Percentiles rank a stretch among this genome's conserved stretches.
Conservation (phyloP, 2,888 invertebrate genomes). For the Meandrusa payeni region DNA sequence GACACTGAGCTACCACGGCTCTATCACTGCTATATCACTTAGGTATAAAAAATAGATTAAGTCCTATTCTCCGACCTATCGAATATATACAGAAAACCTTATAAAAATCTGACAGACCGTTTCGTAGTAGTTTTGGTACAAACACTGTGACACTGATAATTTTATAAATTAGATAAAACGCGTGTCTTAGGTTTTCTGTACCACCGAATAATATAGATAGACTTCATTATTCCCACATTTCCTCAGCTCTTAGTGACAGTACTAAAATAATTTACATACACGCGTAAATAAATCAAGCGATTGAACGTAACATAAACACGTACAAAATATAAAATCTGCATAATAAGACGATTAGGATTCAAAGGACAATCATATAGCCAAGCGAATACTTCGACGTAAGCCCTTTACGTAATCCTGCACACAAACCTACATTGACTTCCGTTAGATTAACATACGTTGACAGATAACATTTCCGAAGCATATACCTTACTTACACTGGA, state of each 20-base stretch:
- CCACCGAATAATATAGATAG: too few relatives aligned
- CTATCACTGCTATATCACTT: too few relatives aligned
- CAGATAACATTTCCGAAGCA: constrained; percentile 8
- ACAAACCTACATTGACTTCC: constrained; percentile 21
- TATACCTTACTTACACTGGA: too few relatives aligned
- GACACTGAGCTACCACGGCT: too few relatives aligned
- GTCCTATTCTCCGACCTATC: too few relatives aligned
- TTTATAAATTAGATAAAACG: too few relatives aligned
- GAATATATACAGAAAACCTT: too few relatives aligned
- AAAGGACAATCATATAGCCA: constrained; percentile 27
- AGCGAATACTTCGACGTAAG: constrained; percentile 30
- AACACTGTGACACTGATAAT: too few relatives aligned
- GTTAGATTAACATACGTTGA: constrained; percentile 8
- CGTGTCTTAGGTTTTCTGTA: too few relatives aligned
- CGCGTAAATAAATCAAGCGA: constrained; percentile 10
- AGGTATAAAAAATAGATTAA: too few relatives aligned
- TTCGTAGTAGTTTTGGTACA: too few relatives aligned
- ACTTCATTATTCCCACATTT: background rate
- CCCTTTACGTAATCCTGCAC: constrained; percentile 23
- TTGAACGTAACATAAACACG: constrained; percentile 30
- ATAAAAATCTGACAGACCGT: too few relatives aligned
- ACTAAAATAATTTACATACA: constrained; percentile 8
- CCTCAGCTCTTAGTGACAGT: background rate
- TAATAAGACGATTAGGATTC: constrained; percentile 44
- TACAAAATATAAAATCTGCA: constrained; percentile 45